Evolutionary conservation across 2,888 invertebrate genomes (phyloP).

Genomic region (Carabus problematicus): DNA sequence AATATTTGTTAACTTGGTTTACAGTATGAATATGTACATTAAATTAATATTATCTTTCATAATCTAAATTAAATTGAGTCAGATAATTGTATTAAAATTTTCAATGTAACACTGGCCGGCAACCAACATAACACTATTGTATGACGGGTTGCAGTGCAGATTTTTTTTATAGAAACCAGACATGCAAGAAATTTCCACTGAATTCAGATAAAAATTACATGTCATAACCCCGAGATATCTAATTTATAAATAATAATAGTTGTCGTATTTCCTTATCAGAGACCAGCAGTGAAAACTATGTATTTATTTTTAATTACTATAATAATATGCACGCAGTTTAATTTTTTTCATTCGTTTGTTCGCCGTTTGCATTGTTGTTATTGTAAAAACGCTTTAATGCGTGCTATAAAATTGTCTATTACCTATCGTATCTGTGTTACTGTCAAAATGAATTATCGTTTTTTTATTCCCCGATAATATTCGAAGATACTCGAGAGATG

Average conservation of each 20-base stretch:
- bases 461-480: too few relatives aligned
- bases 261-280: slow-evolving; percentile 23
- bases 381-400: too few relatives aligned
- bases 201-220: slow-evolving; percentile 24
- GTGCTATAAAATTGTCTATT: too few relatives aligned
- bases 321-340: too few relatives aligned
- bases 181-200: slow-evolving; percentile 28
- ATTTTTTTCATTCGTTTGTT: too few relatives aligned
- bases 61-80: too few relatives aligned
- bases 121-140: slow-evolving; percentile 8
- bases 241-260: slow-evolving; percentile 38
- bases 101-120: slow-evolving; percentile 2
- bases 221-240: slow-evolving; percentile 41
- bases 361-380: too few relatives aligned
- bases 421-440: too few relatives aligned
- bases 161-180: slow-evolving; percentile 15
- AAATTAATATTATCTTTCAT: too few relatives aligned
- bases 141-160: not conserved
- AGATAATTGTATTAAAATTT: not conserved
- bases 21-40: too few relatives aligned
- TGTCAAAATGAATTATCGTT: too few relatives aligned
- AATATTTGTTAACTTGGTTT: not conserved
- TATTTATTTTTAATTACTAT: slow-evolving; percentile 12
- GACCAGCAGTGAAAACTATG: slow-evolving; percentile 22
- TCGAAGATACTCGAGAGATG: too few relatives aligned